A percentile compares a stretch with the other conserved stretches of the same genome.
Evolutionary conservation across 2,888 invertebrate species (phyloP).

Genomic region (Trisateles emortualis): DNA sequence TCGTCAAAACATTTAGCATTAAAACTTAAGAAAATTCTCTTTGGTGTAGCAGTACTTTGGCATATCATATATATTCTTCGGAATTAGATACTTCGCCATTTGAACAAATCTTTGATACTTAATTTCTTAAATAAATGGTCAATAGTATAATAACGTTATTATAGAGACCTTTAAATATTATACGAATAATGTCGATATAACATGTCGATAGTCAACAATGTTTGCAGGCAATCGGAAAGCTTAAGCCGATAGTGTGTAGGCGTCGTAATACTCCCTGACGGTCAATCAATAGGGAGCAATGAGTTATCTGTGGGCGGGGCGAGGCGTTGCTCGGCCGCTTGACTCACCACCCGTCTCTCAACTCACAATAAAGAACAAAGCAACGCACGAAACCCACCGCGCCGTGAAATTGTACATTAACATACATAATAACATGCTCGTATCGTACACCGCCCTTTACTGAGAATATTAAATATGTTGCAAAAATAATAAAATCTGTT

Average conservation of each 20-base stretch:
- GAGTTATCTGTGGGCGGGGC: constrained; percentile 43
- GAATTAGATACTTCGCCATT: too few species aligned
- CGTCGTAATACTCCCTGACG: constrained; percentile 9
- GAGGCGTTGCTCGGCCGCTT: constrained; percentile 43
- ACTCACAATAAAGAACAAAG: constrained; percentile 50
- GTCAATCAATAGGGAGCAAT: constrained; percentile 23
- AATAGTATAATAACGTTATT: too few species aligned
- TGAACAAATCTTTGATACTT: too few species aligned
- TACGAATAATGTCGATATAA: background rate
- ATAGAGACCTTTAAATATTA: background rate
- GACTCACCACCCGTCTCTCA: constrained; percentile 44
- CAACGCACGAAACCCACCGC: constrained; percentile 47
- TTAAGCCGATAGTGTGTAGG: background rate
- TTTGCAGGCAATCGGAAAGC: background rate
- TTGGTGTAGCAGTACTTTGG: too few species aligned
- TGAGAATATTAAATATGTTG: constrained; percentile 29
- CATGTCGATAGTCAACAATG: background rate
- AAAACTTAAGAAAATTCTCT: too few species aligned
- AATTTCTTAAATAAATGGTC: too few species aligned
- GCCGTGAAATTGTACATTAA: constrained; percentile 57
- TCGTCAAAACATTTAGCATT: too few species aligned
- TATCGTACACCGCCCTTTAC: constrained; percentile 39
- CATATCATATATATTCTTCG: too few species aligned
- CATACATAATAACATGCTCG: constrained; percentile 53
- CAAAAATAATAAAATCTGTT: constrained; percentile 15